Evolutionary conservation across 2,888 invertebrate genomes (phyloP), one percentile per base, ranked within the genome.

Genomic region (Syrphus vitripennis): DNA sequence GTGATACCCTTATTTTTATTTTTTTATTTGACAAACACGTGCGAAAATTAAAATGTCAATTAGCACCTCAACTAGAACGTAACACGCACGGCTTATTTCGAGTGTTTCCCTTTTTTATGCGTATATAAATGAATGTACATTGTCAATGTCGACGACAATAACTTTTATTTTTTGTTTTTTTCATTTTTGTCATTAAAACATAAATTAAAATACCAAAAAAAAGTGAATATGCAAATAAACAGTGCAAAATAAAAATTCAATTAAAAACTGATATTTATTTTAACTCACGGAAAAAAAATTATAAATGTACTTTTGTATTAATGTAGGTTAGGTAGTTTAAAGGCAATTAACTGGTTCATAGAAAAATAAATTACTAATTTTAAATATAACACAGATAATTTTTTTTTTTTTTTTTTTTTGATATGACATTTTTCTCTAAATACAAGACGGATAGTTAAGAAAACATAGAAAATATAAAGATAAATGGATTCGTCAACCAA

Each of bases 1-100:
- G 42, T n/a, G 31, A 29, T 21, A 63, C 42, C 29, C 29, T 63
- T 42, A 42, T 34, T 2, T 42, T 59, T 10, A 19, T 26, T 24
- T 21, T 42, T 48, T 26, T 59, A 31, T 45, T 74, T 61, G 29
- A n/a, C 29, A 61, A 67, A 75, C 80, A 81, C 80, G 75, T 81
- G 75, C 75, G 53, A 75, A 80, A 74, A 69, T 75, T 81, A 61
- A 81, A 81, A 81, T 63, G 57, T 63, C 75, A 75, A 81, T 81
- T 81, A 61, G 61, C 80, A 75, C 80, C 69, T 75, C 75, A 74
- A 72, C 40, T 45, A 81, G 42, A 67, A 81, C 75, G 53, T 50
- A 67, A 50, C 69, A 81, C 75, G 80, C 80, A 81, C 67, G 80
- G 74, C 50, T 80, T 69, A 79, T 65, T 79, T 65, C 48, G 34